Evolutionary conservation across 2,888 invertebrate genomes (phyloP), one percentile per base, ranked within the genome.

Genomic region (Idaea aversata): DNA sequence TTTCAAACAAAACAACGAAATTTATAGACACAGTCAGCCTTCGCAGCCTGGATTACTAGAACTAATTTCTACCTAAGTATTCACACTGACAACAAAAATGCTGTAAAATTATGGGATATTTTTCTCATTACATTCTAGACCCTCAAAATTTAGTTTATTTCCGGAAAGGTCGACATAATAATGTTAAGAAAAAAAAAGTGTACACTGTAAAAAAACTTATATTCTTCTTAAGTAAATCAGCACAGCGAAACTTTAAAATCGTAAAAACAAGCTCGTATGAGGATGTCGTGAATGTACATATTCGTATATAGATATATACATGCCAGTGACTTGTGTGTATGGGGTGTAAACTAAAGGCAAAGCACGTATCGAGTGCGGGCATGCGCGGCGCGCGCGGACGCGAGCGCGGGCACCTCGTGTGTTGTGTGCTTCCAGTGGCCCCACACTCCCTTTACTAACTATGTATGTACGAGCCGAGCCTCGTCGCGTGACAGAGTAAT

Each of bases 381-480:
- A 77, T 78, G 82, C 78, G 75, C 70, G 65, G 71, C 63, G 63
- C 47, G 47, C 62, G 78, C 75, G 76, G 75, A 77, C 71, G 77
- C 74, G 72, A 77, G 79, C 74, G 77, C 72, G 86, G 83, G 80
- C 87, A 83, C 76, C 81, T 82, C 70, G 85, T 84, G 86, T 81
- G 87, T 88, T 86, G 85, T 86, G 92, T 93, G 93, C 93, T 93
- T 90, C 93, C 92, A 93, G 92, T 90, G 87, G 86, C 88, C 88
- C 82, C 76, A 70, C 69, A 62, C 71, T 65, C 71, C 68, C 71
- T 81, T 75, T 79, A 72, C 79, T 65, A 67, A 63, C 70, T 70
- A 72, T 67, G 68, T 64, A 72, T 67, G 70, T 67, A 67, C 70
- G 69, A 62, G 61, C 47, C 47, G 47, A 47, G 38, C 70, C 63